Conservation (phyloP, 2,113 vertebrate species). For the Tenebrosternarchus preto region DNA sequence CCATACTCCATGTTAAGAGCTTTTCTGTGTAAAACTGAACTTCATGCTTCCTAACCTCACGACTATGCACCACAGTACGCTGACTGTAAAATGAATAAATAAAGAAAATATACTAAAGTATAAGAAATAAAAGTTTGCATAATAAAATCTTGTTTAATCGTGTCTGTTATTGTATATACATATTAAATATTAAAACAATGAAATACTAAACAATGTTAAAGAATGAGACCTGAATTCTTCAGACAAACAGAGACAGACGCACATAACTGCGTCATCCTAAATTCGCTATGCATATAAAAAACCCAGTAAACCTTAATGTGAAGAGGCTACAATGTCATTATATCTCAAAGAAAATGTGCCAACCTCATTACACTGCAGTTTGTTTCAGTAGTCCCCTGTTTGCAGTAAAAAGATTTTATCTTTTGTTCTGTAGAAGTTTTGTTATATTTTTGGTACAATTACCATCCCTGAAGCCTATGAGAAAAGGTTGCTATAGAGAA, state of each 20-base stretch:
- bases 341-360: no score
- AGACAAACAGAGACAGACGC: no score
- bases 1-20: constrained; percentile 39
- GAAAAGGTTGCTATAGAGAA: neutral
- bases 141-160: constrained; percentile 46
- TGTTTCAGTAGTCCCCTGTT: no score
- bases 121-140: constrained; percentile 70
- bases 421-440: no score
- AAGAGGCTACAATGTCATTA: no score
- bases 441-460: no score
- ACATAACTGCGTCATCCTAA: neutral
- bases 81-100: constrained; percentile 58
- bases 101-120: constrained; percentile 52
- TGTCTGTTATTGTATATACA: neutral
- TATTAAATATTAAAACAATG: no score
- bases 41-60: constrained; percentile 70
- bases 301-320: neutral
- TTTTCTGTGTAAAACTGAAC: constrained; percentile 65
- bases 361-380: no score
- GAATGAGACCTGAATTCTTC: no score
- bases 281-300: neutral
- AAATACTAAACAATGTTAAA: no score
- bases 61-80: constrained; percentile 71
- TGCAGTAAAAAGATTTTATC: no score
- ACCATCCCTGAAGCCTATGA: neutral